Evolutionary conservation across 2,888 invertebrate species (phyloP), one percentile per base, ranked within the genome.

Genomic region (Cosmia trapezina): DNA sequence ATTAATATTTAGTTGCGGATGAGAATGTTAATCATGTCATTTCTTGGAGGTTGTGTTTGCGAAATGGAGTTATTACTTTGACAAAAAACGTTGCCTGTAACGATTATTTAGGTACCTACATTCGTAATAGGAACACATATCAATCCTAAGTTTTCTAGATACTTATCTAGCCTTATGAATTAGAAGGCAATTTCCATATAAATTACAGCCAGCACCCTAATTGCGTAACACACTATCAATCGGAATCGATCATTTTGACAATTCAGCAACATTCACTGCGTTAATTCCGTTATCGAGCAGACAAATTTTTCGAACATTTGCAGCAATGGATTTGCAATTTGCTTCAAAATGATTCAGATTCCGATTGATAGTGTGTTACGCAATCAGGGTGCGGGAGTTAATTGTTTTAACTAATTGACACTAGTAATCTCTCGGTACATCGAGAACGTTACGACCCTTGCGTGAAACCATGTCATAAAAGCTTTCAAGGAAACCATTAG

Each of bases 401-500:
- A 80, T 79, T 80, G 57, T 73, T 73, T 67, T 14, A 66, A 56
- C 68, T 78, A 78, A 73, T 83, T 76, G 71, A 49, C 70, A 78
- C 61, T 67, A 70, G 71, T 64, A 71, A 81, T 76, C 73, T 83
- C 59, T 65, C 33, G 49, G 49, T 65, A 71, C 64, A 71, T 76
- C 56, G 54, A 60, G 41, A 61, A 56, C 45, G 45, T 79, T 79
- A 83, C 69, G 81, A 79, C 76, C 73, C 73, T 63, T 56, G 65
- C 61, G 79, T 78, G 69, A 49, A 72, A 79, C 72, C 79, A 54
- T 73, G 65, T 70, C 79, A 83, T 83, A 79, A 83, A 83, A 81
- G 73, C 82, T 84, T 79, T 70, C 65, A 70, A 33, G 9, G 49
- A 43, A 37, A 33, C 67, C 54, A 70, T 60, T 54, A 45, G n/a